Percentiles rank a stretch among this genome's conserved stretches.
These are phyloP conservation scores for Platanista minor DNA, from an alignment of 2,113 vertebrate species.

Conservation along the genomic window DNA sequence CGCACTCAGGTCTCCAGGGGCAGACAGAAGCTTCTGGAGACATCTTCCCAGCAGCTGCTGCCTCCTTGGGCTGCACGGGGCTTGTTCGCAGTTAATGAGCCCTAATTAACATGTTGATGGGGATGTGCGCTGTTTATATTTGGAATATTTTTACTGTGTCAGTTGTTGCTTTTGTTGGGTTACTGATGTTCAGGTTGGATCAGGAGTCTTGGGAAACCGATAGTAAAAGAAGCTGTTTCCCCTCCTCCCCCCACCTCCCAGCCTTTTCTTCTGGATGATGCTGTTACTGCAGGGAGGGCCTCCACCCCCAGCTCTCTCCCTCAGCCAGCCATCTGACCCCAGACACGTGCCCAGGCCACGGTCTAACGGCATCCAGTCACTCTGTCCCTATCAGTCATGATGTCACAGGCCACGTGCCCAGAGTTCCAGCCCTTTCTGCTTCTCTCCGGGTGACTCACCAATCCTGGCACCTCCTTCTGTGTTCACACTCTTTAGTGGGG, in stretches of 20 bases:
- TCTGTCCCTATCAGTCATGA: too few species aligned
- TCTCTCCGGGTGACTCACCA: fast-evolving
- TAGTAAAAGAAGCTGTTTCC: background rate
- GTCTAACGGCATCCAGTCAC: fast-evolving
- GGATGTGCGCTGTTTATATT: background rate
- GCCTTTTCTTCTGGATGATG: fast-evolving
- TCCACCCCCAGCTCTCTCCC: background rate
- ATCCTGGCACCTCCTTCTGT: background rate
- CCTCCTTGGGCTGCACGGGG: fast-evolving
- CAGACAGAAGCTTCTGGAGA: background rate
- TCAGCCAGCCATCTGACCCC: background rate
- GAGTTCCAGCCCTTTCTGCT: background rate
- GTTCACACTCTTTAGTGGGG: background rate
- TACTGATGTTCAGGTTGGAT: background rate
- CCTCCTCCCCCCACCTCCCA: background rate
- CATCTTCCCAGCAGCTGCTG: fast-evolving
- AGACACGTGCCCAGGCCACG: fast-evolving
- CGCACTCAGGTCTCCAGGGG: background rate
- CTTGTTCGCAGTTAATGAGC: background rate
- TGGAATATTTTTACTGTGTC: fast-evolving
- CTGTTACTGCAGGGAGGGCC: background rate
- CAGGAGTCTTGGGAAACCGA: fast-evolving
- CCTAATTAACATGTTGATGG: background rate
- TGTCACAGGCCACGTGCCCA: background rate
- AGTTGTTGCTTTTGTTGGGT: background rate